Evolutionary conservation across 1,140 invertebrate species (phyloP), one percentile per base, ranked within the genome.

Genomic region (Zaprionus capensis): DNA sequence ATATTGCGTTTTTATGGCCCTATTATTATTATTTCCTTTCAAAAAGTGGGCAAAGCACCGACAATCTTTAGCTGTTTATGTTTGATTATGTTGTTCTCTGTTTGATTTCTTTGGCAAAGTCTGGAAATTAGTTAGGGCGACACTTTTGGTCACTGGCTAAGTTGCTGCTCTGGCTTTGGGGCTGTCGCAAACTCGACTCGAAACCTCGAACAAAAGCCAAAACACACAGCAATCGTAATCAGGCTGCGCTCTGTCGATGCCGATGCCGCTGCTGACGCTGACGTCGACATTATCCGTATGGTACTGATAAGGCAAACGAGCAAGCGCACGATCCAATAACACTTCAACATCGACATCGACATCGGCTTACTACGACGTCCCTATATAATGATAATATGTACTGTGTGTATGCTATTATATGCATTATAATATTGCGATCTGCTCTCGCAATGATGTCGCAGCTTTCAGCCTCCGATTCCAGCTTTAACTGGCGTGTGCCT

Each of bases 161-260:
- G 68, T 67, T 66, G 68, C 59, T 64, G 67, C 71, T 74, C 71
- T 78, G 71, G 69, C 69, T 66, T 71, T 71, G 51, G 44, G 58
- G 63, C 38, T 74, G 69, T 78, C 56, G 70, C 78, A 66, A 76
- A 79, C 84, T 91, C 86, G 73, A 85, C 81, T 85, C 56, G 85
- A 90, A 90, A 70, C 85, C 85, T 88, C 85, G 85, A 88, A 90
- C 85, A 90, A 90, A 90, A 90, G 76, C 70, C 78, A 71, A 68
- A 58, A 56, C 59, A 49, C 67, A 66, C 26, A 34, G 31, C 31
- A 49, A 58, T 72, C 66, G 63, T 87, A 90, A 90, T 90, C 85
- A 66, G 84, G 68, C 65, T 77, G 66, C 14, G 67, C 71, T 71
- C 49, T 49, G 68, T 55, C 49, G 73, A 38, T 24, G 58, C 22